These are phyloP conservation scores for Eupithecia subumbrata DNA, from an alignment of 2,888 invertebrate species.

Conservation along the genomic window DNA sequence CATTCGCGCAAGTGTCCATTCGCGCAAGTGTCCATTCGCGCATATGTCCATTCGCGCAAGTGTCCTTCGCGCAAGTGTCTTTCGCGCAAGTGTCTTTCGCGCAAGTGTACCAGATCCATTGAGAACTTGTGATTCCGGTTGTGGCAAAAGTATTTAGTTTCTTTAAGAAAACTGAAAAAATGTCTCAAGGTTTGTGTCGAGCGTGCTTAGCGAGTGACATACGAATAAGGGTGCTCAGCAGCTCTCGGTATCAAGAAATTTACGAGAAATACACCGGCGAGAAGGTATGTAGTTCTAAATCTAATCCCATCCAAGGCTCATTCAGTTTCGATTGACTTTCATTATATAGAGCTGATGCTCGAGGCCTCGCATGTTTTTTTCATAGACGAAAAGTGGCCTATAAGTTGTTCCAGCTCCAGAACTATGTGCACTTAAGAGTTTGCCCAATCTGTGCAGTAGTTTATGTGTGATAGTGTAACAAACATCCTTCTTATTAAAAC, in stretches of 20 bases:
- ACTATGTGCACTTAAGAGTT: too few species aligned
- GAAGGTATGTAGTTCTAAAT: constrained; percentile 13
- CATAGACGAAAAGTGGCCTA: background rate
- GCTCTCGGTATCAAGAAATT: constrained; percentile 25
- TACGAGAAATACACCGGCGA: constrained; percentile 28
- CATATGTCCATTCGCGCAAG: too few species aligned
- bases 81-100: too few species aligned
- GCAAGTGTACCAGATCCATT: too few species aligned
- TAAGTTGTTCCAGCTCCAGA: background rate
- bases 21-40: too few species aligned
- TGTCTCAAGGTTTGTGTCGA: constrained; percentile 15
- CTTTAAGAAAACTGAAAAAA: background rate
- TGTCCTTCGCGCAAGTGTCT: too few species aligned
- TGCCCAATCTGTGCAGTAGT: too few species aligned
- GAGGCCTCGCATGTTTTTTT: background rate
- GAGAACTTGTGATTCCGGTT: background rate
- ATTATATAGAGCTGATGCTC: background rate
- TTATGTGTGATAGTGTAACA: too few species aligned
- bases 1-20: too few species aligned
- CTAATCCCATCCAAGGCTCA: background rate
- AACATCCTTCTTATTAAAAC: too few species aligned
- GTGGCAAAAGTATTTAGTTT: background rate
- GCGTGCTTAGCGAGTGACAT: constrained; percentile 20
- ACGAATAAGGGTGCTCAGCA: constrained; percentile 15
- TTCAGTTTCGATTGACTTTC: background rate